Percentiles rank a stretch among this genome's conserved stretches.
phyloP scores from a whole-genome alignment of 2,888 invertebrate genomes.

The Julus scandinavius region DNA sequence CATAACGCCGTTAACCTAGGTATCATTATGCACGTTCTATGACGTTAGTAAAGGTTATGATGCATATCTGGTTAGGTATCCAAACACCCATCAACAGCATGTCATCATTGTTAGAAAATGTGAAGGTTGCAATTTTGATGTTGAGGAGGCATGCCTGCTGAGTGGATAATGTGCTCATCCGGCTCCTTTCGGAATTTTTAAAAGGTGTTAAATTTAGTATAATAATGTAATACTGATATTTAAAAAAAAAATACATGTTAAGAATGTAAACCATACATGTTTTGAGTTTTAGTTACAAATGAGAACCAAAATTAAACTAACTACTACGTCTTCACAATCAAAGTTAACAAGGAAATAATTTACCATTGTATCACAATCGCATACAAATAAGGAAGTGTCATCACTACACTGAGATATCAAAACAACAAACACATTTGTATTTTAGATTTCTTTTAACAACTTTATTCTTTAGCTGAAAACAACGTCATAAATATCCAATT shows the following conservation, averaged over 20 bases:
- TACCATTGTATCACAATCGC: too few relatives aligned
- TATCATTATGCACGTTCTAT: neutral
- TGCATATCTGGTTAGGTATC: neutral
- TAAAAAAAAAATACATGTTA: too few relatives aligned
- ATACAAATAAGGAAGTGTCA: too few relatives aligned
- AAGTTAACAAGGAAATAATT: neutral
- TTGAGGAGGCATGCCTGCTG: neutral
- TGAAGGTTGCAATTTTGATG: neutral
- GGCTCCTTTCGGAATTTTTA: neutral
- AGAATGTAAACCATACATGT: neutral
- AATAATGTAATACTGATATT: too few relatives aligned
- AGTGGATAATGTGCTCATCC: conserved; percentile 6
- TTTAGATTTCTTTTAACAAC: too few relatives aligned
- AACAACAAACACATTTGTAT: too few relatives aligned
- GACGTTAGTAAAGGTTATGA: neutral
- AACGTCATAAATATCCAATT: too few relatives aligned
- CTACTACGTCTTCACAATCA: neutral
- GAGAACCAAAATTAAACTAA: too few relatives aligned
- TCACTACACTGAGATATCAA: too few relatives aligned
- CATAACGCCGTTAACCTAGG: neutral
- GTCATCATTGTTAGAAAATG: neutral
- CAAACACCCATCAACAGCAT: neutral
- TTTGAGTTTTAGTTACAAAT: neutral
- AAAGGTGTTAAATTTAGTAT: neutral
- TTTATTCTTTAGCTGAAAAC: too few relatives aligned